Conservation (phyloP, 2,113 vertebrate genomes). For the Pterophyllum scalare region DNA sequence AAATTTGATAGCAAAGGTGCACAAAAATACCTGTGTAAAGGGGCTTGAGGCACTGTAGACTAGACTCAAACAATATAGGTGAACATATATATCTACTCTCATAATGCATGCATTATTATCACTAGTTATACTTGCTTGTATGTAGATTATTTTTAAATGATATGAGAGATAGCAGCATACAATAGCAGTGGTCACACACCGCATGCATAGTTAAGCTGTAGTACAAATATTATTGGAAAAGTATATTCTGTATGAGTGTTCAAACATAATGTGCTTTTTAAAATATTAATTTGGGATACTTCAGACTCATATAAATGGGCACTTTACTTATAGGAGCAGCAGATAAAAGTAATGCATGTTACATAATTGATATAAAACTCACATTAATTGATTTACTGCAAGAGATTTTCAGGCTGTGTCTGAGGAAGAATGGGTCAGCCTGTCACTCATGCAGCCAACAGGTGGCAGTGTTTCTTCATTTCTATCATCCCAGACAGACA, state of each 20-base stretch:
- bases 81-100: slow-evolving; percentile 15
- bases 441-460: slow-evolving; percentile 30
- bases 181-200: background rate
- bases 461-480: slow-evolving; percentile 43
- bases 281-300: slow-evolving; percentile 12
- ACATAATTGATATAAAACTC: background rate
- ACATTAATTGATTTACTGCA: background rate
- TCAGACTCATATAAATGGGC: slow-evolving; percentile 33
- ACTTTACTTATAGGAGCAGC: background rate
- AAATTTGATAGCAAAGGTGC: background rate
- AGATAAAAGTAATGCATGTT: background rate
- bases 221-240: slow-evolving; percentile 55
- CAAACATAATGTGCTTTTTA: slow-evolving; percentile 13
- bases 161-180: slow-evolving; percentile 38
- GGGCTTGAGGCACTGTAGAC: slow-evolving; percentile 33
- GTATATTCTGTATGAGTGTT: slow-evolving; percentile 22
- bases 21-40: slow-evolving; percentile 28
- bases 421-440: background rate
- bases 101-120: slow-evolving; percentile 36
- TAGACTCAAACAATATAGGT: slow-evolving; percentile 17
- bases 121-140: background rate
- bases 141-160: background rate
- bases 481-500: background rate
- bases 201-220: slow-evolving; percentile 22
- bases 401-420: background rate